Conservation (phyloP, 2,797 vertebrate genomes). For the Helostoma temminkii region DNA sequence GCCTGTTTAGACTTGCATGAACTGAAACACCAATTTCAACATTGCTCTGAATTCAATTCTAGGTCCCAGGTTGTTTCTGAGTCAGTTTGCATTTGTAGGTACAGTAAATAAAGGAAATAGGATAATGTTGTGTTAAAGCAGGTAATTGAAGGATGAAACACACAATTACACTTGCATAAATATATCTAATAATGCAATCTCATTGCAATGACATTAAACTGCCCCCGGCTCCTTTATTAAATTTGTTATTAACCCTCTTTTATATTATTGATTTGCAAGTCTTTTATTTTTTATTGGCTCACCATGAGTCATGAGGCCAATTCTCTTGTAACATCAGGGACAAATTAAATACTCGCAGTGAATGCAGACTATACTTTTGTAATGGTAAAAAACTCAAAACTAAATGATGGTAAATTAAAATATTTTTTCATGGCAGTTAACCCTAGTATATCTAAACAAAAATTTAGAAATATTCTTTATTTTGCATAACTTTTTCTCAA, state of each 20-base stretch:
- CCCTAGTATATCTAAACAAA: background rate
- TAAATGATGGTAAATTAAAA: slow-evolving; percentile 3
- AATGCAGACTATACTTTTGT: slow-evolving; percentile 22
- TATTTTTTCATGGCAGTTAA: background rate
- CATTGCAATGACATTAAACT: slow-evolving; percentile 49
- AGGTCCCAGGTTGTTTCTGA: slow-evolving; percentile 18
- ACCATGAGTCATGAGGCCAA: background rate
- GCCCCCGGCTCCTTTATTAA: slow-evolving; percentile 23
- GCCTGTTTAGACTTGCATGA: slow-evolving; percentile 46
- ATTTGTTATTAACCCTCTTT: slow-evolving; percentile 33
- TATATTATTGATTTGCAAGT: slow-evolving; percentile 43
- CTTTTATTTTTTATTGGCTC: background rate
- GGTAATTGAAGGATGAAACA: slow-evolving; percentile 14
- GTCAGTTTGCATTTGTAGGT: slow-evolving; percentile 34
- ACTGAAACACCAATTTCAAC: slow-evolving; percentile 46
- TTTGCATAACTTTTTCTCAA: background rate
- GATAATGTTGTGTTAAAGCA: slow-evolving; percentile 8
- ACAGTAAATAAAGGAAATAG: background rate
- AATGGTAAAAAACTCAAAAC: slow-evolving; percentile 23
- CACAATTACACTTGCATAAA: slow-evolving; percentile 22
- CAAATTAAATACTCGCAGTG: slow-evolving; percentile 18
- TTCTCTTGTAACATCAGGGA: slow-evolving; percentile 27
- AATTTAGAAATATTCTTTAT: slow-evolving; percentile 4
- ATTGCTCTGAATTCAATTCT: slow-evolving; percentile 36
- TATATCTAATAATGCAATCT: slow-evolving; percentile 20